Percentiles rank a stretch among this genome's conserved stretches.
phyloP scores from a whole-genome alignment of 2,113 vertebrate species.

The Peucedramus taeniatus region DNA sequence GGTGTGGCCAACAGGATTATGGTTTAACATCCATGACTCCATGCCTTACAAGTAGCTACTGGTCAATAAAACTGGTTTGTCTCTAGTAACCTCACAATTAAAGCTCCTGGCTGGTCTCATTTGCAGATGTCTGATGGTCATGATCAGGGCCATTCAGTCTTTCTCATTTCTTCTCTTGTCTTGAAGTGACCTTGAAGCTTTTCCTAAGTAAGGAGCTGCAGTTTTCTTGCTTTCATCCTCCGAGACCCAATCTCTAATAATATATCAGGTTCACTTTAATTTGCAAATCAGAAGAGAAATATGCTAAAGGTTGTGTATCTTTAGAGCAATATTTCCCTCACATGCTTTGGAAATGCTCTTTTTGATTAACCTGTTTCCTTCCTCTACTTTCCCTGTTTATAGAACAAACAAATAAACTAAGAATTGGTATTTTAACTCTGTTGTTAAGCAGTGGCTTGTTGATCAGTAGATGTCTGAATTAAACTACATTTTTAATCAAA shows the following conservation, averaged over 20 bases:
- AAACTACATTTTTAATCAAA: neutral
- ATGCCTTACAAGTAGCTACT: fast-evolving
- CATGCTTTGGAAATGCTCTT: neutral
- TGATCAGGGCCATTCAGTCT: neutral
- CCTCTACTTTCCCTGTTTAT: neutral
- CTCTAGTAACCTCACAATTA: neutral
- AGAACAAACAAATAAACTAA: neutral
- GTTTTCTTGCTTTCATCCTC: neutral
- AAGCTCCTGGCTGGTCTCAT: neutral
- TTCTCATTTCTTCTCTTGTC: neutral
- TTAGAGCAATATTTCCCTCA: neutral
- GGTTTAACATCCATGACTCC: neutral
- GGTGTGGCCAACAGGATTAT: neutral
- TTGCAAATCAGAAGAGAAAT: neutral
- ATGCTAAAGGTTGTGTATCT: neutral
- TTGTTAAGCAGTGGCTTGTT: neutral
- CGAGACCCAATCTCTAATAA: neutral
- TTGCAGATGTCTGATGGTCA: neutral
- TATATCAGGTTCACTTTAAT: neutral
- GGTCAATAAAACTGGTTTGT: neutral
- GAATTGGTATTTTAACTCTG: neutral
- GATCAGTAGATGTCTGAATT: neutral
- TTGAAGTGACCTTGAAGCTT: neutral
- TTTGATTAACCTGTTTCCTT: neutral
- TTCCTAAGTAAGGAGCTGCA: neutral